These are phyloP conservation scores for Petromus typicus DNA, from an alignment of 2,113 vertebrate genomes.

Conservation along the genomic window DNA sequence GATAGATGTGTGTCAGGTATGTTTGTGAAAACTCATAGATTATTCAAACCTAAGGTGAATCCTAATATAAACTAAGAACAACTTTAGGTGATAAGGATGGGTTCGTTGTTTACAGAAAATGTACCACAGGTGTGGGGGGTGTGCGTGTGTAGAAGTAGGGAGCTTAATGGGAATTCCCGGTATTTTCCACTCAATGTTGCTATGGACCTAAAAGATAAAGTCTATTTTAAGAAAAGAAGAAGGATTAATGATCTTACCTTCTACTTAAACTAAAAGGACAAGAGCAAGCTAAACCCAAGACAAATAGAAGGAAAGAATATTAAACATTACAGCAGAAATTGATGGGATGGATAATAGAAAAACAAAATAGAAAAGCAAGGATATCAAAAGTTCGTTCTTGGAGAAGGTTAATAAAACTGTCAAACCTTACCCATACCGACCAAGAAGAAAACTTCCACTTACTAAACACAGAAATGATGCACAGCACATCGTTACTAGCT, in stretches of 20 bases:
- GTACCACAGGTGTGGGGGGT: too few relatives aligned
- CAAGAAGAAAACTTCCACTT: background rate
- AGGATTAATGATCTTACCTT: background rate
- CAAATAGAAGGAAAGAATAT: background rate
- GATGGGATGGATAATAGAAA: background rate
- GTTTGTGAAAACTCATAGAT: too few relatives aligned
- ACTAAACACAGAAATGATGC: background rate
- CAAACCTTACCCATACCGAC: background rate
- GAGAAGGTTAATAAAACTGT: background rate
- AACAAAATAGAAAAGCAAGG: background rate
- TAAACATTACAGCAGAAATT: background rate
- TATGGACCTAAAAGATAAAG: background rate
- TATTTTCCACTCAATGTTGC: background rate
- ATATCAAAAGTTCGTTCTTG: background rate
- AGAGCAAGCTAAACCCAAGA: background rate
- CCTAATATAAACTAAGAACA: background rate
- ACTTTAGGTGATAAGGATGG: background rate
- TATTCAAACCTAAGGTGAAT: background rate
- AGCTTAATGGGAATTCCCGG: background rate
- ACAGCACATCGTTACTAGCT: background rate
- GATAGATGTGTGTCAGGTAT: too few relatives aligned
- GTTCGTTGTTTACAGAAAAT: background rate
- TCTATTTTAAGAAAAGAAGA: background rate
- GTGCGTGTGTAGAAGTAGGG: background rate
- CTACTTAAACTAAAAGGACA: background rate